These are phyloP conservation scores for Seriola quinqueradiata DNA, from an alignment of 2,113 vertebrate species.

Conservation along the genomic window DNA sequence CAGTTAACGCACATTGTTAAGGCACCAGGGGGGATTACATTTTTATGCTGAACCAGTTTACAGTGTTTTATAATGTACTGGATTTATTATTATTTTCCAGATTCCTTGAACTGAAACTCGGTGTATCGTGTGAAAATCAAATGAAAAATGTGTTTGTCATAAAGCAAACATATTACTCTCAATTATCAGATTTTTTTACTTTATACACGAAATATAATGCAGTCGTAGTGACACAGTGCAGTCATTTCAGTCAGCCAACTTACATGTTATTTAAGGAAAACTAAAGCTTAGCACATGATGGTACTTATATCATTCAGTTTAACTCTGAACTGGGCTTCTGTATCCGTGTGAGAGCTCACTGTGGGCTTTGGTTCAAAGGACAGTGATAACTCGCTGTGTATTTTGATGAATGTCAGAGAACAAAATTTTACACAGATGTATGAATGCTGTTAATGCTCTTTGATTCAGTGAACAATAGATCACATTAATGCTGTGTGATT, in stretches of 20 bases:
- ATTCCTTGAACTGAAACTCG: neutral
- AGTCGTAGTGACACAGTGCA: neutral
- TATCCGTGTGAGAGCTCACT: neutral
- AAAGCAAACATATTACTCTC: neutral
- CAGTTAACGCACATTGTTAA: neutral
- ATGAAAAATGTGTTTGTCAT: neutral
- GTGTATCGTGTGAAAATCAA: neutral
- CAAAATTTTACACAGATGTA: conserved; percentile 22
- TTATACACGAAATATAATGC: no score
- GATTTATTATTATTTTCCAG: neutral
- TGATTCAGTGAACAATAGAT: conserved; percentile 8
- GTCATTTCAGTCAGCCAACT: neutral
- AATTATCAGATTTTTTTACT: no score
- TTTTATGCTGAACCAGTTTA: neutral
- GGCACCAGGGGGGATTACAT: neutral
- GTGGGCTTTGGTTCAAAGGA: conserved; percentile 19
- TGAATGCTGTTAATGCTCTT: neutral
- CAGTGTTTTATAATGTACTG: neutral
- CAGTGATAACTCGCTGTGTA: neutral
- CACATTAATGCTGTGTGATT: conserved; percentile 2
- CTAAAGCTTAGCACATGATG: neutral
- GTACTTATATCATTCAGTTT: neutral
- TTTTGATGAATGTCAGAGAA: conserved; percentile 33
- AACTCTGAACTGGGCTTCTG: conserved; percentile 11
- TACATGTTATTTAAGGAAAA: neutral